Conservation (phyloP, 2,797 vertebrate genomes). For the Pelobates cultripes region DNA sequence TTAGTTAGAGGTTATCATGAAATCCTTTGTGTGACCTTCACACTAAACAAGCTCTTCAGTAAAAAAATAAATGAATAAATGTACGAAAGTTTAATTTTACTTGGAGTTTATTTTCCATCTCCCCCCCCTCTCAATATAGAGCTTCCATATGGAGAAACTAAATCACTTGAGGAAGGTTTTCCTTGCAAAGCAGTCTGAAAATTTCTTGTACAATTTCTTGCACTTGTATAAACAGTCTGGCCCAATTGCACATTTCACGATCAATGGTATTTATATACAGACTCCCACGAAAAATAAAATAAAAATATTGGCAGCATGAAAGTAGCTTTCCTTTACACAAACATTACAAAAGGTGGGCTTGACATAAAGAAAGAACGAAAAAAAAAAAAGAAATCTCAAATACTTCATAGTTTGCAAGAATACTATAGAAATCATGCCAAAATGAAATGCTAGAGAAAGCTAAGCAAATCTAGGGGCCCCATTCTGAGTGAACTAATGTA, state of each 20-base stretch:
- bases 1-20: neutral
- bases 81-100: slow-evolving; percentile 11
- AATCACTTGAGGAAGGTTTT: slow-evolving; percentile 57
- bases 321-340: slow-evolving; percentile 46
- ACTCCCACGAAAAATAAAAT: slow-evolving; percentile 62
- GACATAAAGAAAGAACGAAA: neutral
- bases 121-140: slow-evolving; percentile 30
- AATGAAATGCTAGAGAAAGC: neutral
- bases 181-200: slow-evolving; percentile 65
- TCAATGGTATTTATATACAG: slow-evolving; percentile 72
- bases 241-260: slow-evolving; percentile 66
- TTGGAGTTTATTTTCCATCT: slow-evolving; percentile 35
- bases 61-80: neutral
- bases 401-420: neutral
- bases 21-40: neutral
- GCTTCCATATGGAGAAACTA: slow-evolving; percentile 41
- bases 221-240: slow-evolving; percentile 69
- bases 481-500: neutral
- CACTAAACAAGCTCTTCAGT: neutral
- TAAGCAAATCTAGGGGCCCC: neutral
- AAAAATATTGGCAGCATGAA: slow-evolving; percentile 30
- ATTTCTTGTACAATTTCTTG: slow-evolving; percentile 66
- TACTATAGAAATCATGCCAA: neutral
- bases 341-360: slow-evolving; percentile 32
- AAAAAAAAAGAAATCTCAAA: neutral